Percentiles rank a stretch among this genome's conserved stretches.
phyloP scores from a whole-genome alignment of 2,797 vertebrate genomes.

The Rhabdophis nuchalis region DNA sequence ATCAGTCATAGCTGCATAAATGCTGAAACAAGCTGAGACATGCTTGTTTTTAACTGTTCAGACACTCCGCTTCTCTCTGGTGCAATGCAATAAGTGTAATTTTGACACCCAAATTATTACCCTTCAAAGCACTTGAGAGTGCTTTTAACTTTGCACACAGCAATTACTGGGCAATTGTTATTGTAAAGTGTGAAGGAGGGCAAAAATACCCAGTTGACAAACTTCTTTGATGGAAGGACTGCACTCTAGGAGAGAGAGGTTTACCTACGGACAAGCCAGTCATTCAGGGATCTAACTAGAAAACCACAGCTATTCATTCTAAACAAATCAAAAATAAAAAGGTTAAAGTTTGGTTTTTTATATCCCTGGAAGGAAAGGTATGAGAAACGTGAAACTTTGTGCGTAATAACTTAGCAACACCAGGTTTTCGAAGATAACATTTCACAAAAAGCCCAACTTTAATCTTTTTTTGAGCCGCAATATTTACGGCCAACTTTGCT shows the following conservation, averaged over 20 bases:
- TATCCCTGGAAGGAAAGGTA: no score
- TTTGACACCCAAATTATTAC: constrained; percentile 52
- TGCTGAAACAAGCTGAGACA: constrained; percentile 58
- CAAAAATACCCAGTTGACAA: constrained; percentile 61
- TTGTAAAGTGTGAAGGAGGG: constrained; percentile 39
- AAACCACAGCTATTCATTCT: constrained; percentile 10
- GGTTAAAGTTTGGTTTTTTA: no score
- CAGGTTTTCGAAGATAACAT: no score
- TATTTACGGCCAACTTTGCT: no score
- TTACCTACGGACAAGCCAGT: constrained; percentile 42
- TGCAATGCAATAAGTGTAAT: constrained; percentile 44
- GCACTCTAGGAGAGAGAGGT: constrained; percentile 30
- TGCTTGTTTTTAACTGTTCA: constrained; percentile 63
- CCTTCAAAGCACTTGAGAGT: constrained; percentile 26
- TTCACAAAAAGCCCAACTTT: no score
- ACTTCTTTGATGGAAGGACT: constrained; percentile 51
- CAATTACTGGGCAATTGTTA: constrained; percentile 52
- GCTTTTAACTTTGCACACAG: constrained; percentile 49
- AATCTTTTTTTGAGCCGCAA: no score
- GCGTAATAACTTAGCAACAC: no score
- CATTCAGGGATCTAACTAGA: background rate
- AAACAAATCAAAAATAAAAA: background rate
- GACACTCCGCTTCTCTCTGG: constrained; percentile 38
- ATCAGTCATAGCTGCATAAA: constrained; percentile 39
- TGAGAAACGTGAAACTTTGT: no score